Conservation (phyloP, 2,113 vertebrate genomes). For the Spizaetus ornatus region DNA sequence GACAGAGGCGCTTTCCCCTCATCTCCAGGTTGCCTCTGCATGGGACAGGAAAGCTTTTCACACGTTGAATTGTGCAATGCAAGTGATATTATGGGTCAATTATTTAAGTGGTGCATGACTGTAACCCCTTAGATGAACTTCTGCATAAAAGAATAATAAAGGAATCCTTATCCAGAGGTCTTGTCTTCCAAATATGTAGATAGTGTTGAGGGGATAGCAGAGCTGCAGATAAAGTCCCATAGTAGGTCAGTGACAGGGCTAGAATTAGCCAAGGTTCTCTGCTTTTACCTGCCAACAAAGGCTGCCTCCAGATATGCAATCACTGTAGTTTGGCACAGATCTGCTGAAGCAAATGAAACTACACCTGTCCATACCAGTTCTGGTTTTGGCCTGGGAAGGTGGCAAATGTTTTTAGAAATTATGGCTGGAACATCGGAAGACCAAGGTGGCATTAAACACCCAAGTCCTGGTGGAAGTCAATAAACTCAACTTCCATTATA, state of each 20-base stretch:
- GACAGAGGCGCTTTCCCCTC: not conserved
- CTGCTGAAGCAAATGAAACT: not conserved
- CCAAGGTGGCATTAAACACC: not conserved
- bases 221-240: not conserved
- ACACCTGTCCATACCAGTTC: not conserved
- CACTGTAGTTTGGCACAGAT: not conserved
- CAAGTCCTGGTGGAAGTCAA: not conserved
- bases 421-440: not conserved
- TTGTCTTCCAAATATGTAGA: not conserved
- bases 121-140: not conserved
- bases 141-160: not conserved
- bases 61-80: not conserved
- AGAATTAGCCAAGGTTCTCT: not conserved
- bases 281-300: not conserved
- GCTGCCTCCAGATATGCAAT: not conserved
- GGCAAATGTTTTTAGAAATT: not conserved
- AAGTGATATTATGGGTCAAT: not conserved
- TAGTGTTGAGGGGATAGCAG: not conserved
- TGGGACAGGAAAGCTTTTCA: not conserved
- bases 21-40: not conserved
- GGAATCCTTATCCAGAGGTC: not conserved
- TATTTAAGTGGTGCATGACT: not conserved
- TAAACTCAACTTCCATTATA: not conserved
- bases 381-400: not conserved
- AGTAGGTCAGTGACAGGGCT: not conserved